Evolutionary conservation across 2,888 invertebrate genomes (phyloP).

Genomic region (Plagodis pulveraria): DNA sequence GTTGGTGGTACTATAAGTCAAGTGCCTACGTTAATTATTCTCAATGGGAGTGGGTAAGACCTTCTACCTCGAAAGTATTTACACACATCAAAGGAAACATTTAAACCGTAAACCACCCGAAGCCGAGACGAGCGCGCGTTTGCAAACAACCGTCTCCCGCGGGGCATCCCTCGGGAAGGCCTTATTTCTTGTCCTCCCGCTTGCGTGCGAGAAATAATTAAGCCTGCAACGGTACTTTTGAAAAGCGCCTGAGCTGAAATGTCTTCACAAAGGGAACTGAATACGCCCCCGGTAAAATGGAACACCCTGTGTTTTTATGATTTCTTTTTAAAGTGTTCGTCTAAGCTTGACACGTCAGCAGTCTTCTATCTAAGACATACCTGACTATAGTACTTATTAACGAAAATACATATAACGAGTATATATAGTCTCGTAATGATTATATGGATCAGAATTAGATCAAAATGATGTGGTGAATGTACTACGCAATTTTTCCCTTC

Average conservation of each 20-base stretch:
- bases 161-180: constrained; percentile 49
- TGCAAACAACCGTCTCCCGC: constrained; percentile 50
- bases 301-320: constrained; percentile 38
- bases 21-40: no score
- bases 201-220: constrained; percentile 71
- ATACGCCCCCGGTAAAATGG: constrained; percentile 66
- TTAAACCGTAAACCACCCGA: constrained; percentile 28
- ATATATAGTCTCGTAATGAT: no score
- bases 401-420: no score
- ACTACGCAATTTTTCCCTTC: no score
- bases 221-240: constrained; percentile 68
- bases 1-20: no score
- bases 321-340: constrained; percentile 11
- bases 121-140: constrained; percentile 49
- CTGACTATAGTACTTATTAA: no score
- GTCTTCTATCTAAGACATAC: no score
- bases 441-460: no score
- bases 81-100: constrained; percentile 33
- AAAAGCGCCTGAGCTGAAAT: constrained; percentile 57
- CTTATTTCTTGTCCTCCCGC: constrained; percentile 52
- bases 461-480: no score
- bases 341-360: constrained; percentile 6
- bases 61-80: neutral
- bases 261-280: constrained; percentile 65
- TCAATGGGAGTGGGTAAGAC: no score